These are phyloP conservation scores for Solea solea DNA, from an alignment of 2,113 vertebrate genomes.

Conservation along the genomic window DNA sequence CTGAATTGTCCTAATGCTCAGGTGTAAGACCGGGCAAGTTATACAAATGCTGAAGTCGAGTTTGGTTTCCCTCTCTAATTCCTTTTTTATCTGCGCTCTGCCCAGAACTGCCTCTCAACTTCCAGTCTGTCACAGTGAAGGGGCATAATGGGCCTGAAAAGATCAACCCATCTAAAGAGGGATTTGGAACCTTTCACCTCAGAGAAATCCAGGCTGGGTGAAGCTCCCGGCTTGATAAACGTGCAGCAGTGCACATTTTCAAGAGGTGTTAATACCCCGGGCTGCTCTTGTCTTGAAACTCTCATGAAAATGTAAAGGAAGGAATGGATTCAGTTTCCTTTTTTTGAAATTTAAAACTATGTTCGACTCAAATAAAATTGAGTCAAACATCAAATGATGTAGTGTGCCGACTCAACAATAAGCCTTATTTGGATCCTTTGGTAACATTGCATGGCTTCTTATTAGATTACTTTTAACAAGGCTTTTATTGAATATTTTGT, in stretches of 20 bases:
- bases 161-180: constrained; percentile 83
- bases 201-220: constrained; percentile 68
- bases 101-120: constrained; percentile 66
- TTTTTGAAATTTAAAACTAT: constrained; percentile 50
- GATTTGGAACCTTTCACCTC: constrained; percentile 82
- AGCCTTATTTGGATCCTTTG: constrained; percentile 42
- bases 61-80: constrained; percentile 74
- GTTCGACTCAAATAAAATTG: constrained; percentile 49
- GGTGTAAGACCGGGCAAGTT: constrained; percentile 73
- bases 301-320: constrained; percentile 59
- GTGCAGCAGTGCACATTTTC: constrained; percentile 70
- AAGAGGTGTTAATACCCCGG: constrained; percentile 61
- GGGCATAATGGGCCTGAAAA: constrained; percentile 79
- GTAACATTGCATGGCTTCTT: constrained; percentile 53
- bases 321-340: constrained; percentile 39
- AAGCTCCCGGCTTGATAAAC: constrained; percentile 66
- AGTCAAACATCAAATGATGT: constrained; percentile 13
- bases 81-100: constrained; percentile 74
- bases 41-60: constrained; percentile 79
- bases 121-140: constrained; percentile 77
- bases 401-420: constrained; percentile 52
- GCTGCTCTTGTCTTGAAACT: constrained; percentile 63
- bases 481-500: constrained; percentile 75
- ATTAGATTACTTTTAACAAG: constrained; percentile 75
- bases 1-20: constrained; percentile 65